A percentile compares a stretch with the other conserved stretches of the same genome.
phyloP scores from a whole-genome alignment of 2,797 vertebrate species.

The Pelobates cultripes region DNA sequence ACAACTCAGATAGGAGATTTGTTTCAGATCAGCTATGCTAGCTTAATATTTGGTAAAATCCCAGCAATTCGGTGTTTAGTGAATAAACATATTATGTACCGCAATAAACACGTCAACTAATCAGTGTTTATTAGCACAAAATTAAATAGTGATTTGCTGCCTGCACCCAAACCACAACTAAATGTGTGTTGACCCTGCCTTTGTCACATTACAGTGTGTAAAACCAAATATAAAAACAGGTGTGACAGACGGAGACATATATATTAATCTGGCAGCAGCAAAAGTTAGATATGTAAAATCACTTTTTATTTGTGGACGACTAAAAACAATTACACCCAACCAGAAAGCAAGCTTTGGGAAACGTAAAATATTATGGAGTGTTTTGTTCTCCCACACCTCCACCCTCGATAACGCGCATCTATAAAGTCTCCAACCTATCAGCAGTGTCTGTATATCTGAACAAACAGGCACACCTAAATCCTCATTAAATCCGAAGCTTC shows the following conservation, averaged over 20 bases:
- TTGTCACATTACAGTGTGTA: not conserved
- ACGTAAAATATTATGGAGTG: conserved; percentile 3
- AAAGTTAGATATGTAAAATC: not conserved
- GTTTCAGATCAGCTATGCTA: no score
- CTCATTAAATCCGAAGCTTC: conserved; percentile 46
- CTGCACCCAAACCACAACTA: not conserved
- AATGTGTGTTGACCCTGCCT: not conserved
- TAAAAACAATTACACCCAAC: conserved; percentile 32
- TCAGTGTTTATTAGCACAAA: not conserved
- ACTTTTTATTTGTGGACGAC: conserved; percentile 25
- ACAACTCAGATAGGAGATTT: no score
- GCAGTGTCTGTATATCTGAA: conserved; percentile 2
- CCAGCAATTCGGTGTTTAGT: no score
- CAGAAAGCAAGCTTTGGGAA: conserved; percentile 17
- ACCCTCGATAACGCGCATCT: conserved; percentile 39
- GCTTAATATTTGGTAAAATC: no score
- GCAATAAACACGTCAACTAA: not conserved
- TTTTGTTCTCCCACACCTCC: conserved; percentile 32
- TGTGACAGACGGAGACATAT: conserved; percentile 7
- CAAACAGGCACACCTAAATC: conserved; percentile 49
- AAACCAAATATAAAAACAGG: conserved; percentile 29
- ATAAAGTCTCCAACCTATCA: conserved; percentile 31
- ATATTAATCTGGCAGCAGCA: conserved; percentile 10
- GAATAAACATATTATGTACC: no score
- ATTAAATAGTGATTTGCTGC: not conserved